phyloP scores from a whole-genome alignment of 2,113 vertebrate genomes.

The Phodopus roborovskii region DNA sequence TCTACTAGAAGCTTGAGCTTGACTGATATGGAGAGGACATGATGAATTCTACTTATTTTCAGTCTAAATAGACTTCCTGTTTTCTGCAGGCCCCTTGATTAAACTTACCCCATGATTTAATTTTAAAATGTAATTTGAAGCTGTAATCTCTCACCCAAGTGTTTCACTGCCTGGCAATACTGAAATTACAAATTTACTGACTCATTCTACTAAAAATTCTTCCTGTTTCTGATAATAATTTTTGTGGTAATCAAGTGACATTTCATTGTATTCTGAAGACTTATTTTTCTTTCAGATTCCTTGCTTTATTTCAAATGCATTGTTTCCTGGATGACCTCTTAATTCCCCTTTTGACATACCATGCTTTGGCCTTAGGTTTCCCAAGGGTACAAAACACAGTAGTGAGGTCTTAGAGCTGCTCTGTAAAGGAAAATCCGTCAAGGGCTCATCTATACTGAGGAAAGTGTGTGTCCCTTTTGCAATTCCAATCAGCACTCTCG shows the following conservation, averaged over 20 bases:
- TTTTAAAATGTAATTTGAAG: neutral
- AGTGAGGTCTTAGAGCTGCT: neutral
- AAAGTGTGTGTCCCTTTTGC: neutral
- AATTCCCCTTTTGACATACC: neutral
- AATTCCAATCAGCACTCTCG: neutral
- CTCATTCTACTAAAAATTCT: neutral
- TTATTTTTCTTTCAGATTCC: neutral
- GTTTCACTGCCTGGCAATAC: neutral
- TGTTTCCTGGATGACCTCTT: neutral
- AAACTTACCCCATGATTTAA: neutral
- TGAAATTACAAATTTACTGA: constrained; percentile 14
- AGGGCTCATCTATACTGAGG: neutral
- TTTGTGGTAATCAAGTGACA: constrained; percentile 13
- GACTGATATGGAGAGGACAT: neutral
- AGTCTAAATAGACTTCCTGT: neutral
- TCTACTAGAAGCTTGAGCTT: neutral
- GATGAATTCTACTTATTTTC: neutral
- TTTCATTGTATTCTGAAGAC: neutral
- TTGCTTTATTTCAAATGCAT: neutral
- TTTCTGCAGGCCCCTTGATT: neutral
- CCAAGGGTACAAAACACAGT: neutral
- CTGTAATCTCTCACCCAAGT: neutral
- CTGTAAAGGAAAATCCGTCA: neutral
- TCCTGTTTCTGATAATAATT: neutral
- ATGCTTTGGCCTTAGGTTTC: neutral